Base-by-base conservation (phyloP, 1,140 invertebrate species). In the Eurosta solidaginis region DNA sequence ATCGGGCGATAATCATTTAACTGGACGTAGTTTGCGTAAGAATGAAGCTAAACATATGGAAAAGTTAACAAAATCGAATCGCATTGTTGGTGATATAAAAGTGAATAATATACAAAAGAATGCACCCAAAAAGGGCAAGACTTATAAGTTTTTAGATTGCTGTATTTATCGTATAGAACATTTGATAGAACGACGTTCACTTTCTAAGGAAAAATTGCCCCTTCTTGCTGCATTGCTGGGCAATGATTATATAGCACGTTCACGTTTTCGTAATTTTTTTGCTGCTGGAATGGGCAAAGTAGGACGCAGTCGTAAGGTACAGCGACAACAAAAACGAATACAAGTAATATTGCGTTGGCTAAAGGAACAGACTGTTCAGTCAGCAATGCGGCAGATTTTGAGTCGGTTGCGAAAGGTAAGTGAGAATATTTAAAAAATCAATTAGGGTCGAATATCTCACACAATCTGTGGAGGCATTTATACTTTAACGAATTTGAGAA, bases 241-340 rank as follows among this genome's bases (percentile, higher is more conserved):
- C 3, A 97, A 97, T 89, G 96, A 97, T 89, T 97, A 94, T 88
- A 91, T 96, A n/a, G 89, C 92, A 50, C 89, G 89, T 52, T 89
- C 86, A 10, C 89, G 91, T 0, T 96, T 97, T 82, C 88, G 88
- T 12, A 90, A 91, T 52, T 95, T 97, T 84, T 93, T 93, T 86
- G 86, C 87, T 10, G 85, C 76, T 1, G 84, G 85, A 7, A 77
- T 96, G 40, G 93, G 91, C 82, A 86, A 93, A 50, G 93, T 92
- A 81, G 88, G 89, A 68, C 89, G 90, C 75, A 89, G 87, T 59
- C 90, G 87, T 78, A 89, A 89, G 75, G 89, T 90, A 80, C 90
- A 89, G 54, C 88, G 90, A 44, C 90, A 92, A 76, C 91, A 93
- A 81, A 89, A 91, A 78, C 84, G 90, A 82, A 94, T 97, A 80